These are phyloP conservation scores for Megaleporinus macrocephalus DNA, from an alignment of 2,113 vertebrate genomes.

Conservation along the genomic window DNA sequence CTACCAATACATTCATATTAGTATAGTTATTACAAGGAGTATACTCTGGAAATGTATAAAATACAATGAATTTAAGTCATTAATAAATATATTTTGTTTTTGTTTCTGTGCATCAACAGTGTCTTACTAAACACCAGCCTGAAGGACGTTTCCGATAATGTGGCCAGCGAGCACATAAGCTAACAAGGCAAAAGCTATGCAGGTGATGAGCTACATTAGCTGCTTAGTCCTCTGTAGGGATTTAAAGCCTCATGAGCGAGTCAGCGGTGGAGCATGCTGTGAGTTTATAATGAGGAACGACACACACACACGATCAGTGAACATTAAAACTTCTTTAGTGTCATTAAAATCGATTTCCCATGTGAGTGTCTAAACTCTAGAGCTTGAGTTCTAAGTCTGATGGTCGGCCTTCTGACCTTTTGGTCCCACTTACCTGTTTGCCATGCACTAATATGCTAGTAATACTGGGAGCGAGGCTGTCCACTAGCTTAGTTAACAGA, in stretches of 20 bases:
- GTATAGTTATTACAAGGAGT: no score
- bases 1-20: no score
- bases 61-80: no score
- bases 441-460: slow-evolving; percentile 99
- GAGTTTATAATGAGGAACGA: slow-evolving; percentile 47
- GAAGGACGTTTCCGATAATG: background rate
- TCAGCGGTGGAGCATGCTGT: slow-evolving; percentile 52
- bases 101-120: no score
- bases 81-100: no score
- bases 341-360: background rate
- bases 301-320: slow-evolving; percentile 65
- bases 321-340: slow-evolving; percentile 71
- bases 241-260: slow-evolving; percentile 16
- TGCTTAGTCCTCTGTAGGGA: background rate
- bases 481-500: slow-evolving; percentile 99
- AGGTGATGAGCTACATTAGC: background rate
- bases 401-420: background rate
- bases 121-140: no score
- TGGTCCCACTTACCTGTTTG: slow-evolving; percentile 93
- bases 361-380: background rate
- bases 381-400: background rate
- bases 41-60: no score
- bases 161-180: background rate
- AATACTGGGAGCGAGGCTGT: slow-evolving; percentile 99
- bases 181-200: no score